Evolutionary conservation across 2,888 invertebrate genomes (phyloP).

Genomic region (Lithophane semibrunnea): DNA sequence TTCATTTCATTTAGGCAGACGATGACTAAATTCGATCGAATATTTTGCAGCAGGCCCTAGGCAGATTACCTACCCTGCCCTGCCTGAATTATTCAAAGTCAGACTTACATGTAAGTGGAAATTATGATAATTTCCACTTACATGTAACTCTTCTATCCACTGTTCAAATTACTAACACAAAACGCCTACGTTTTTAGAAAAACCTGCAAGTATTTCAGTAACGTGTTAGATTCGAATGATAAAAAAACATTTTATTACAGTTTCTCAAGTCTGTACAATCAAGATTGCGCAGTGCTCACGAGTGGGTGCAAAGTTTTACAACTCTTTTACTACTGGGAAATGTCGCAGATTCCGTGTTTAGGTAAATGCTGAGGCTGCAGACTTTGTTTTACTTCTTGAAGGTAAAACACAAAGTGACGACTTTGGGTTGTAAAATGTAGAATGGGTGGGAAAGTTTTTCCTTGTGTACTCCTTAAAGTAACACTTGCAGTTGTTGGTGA

Average conservation of each 20-base stretch:
- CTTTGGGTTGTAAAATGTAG: constrained; percentile 31
- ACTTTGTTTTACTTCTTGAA: constrained; percentile 15
- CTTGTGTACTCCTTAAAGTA: not conserved
- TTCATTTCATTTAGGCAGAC: too few relatives aligned
- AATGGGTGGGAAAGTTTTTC: not conserved
- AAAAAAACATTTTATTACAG: constrained; percentile 9
- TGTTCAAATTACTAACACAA: not conserved
- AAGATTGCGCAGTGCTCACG: constrained; percentile 20
- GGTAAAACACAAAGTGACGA: constrained; percentile 7
- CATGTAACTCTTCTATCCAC: too few relatives aligned
- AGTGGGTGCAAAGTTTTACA: constrained; percentile 52
- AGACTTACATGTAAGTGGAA: not conserved
- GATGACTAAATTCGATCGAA: not conserved
- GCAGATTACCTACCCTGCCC: not conserved
- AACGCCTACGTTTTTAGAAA: not conserved
- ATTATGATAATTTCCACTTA: too few relatives aligned
- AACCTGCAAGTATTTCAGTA: not conserved
- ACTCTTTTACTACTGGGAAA: constrained; percentile 53
- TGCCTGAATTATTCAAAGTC: not conserved
- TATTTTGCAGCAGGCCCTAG: not conserved
- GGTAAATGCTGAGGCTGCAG: constrained; percentile 23
- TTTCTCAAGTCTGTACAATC: constrained; percentile 23
- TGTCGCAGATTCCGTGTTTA: constrained; percentile 29
- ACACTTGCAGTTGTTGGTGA: not conserved
- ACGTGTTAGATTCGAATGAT: constrained; percentile 3